Percentiles rank a stretch among this genome's conserved stretches.
Conservation (phyloP, 2,888 invertebrate species). For the Eueremaeus valkanovi region DNA sequence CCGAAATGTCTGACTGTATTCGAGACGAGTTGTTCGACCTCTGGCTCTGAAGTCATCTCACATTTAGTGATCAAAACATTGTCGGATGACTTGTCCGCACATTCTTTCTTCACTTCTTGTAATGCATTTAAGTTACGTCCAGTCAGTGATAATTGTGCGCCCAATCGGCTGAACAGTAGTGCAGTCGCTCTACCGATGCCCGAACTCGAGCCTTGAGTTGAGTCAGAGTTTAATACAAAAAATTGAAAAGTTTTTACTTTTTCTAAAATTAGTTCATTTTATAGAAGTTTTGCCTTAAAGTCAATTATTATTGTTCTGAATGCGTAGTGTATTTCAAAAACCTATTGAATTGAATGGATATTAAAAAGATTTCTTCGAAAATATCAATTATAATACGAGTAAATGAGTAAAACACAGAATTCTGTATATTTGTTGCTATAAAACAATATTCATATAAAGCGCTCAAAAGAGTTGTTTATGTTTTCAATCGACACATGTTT, state of each 20-base stretch:
- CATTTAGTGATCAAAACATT: neutral
- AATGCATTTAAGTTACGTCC: slow-evolving; percentile 68
- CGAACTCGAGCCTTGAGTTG: slow-evolving; percentile 67
- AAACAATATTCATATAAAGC: too few relatives aligned
- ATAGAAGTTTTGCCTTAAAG: too few relatives aligned
- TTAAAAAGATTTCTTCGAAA: too few relatives aligned
- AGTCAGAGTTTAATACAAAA: neutral
- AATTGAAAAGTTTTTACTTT: too few relatives aligned
- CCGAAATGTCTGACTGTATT: slow-evolving; percentile 52
- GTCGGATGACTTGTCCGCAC: neutral
- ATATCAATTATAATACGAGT: too few relatives aligned
- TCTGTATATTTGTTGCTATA: too few relatives aligned
- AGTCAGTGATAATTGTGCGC: slow-evolving; percentile 67
- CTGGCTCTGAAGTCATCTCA: neutral
- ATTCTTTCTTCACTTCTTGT: slow-evolving; percentile 51
- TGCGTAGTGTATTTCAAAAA: too few relatives aligned
- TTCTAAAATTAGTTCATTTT: too few relatives aligned
- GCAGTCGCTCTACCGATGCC: slow-evolving; percentile 81
- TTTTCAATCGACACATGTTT: neutral
- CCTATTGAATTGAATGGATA: too few relatives aligned
- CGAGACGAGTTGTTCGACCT: neutral
- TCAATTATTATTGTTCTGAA: too few relatives aligned
- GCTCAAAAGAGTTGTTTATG: neutral
- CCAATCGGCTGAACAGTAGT: slow-evolving; percentile 67
- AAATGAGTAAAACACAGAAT: too few relatives aligned